These are phyloP conservation scores for Prochilodus magdalenae DNA, from an alignment of 2,113 vertebrate species.

Conservation along the genomic window DNA sequence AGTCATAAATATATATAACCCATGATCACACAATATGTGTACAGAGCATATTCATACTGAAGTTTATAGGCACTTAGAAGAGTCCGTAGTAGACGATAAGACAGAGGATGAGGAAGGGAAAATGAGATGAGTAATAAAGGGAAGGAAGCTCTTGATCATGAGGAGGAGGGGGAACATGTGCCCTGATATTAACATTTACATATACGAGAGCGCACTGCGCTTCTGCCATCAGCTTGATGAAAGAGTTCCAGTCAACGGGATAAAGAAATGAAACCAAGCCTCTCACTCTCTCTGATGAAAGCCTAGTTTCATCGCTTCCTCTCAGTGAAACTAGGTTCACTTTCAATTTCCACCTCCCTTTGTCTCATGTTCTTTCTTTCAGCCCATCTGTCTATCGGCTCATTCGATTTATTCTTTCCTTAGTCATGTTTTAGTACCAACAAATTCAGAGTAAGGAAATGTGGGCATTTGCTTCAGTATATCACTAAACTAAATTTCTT, in stretches of 20 bases:
- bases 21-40: too few relatives aligned
- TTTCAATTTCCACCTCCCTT: slow-evolving; percentile 33
- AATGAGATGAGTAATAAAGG: slow-evolving; percentile 17
- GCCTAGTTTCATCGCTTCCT: slow-evolving; percentile 13
- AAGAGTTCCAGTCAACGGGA: neutral
- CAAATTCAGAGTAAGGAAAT: too few relatives aligned
- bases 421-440: too few relatives aligned
- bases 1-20: too few relatives aligned
- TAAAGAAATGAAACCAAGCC: slow-evolving; percentile 29
- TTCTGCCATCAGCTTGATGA: neutral
- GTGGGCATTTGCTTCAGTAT: too few relatives aligned
- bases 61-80: neutral
- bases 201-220: neutral
- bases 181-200: neutral
- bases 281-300: neutral
- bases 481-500: neutral
- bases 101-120: slow-evolving; percentile 16
- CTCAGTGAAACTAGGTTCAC: slow-evolving; percentile 32
- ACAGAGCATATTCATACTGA: too few relatives aligned
- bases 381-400: neutral
- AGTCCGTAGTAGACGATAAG: neutral
- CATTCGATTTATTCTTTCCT: neutral
- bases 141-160: neutral
- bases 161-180: slow-evolving; percentile 7
- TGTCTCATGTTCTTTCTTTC: slow-evolving; percentile 6